Base-by-base conservation (phyloP, 2,113 vertebrate species). In the Nymphicus hollandicus region DNA sequence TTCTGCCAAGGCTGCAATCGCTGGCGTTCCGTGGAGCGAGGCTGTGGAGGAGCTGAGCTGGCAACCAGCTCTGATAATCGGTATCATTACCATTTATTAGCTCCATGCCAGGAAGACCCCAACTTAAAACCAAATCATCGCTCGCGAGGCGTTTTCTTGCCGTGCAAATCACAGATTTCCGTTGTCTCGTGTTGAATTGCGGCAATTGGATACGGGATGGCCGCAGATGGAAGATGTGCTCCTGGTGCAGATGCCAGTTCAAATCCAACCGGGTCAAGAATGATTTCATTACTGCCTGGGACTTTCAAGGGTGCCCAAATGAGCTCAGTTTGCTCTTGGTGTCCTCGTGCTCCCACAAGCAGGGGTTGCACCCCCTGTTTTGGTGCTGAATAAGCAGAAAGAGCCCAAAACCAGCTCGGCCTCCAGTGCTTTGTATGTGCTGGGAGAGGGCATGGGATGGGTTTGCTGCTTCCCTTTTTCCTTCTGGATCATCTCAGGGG, bases 281-380 rank as follows among this genome's bases (percentile, higher is more conserved):
- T 78, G 95, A 89, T 95, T 97, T 95, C 91, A 86, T 94, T 90
- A 86, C 69, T 81, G 89, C 72, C 88, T 87, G 81, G 39, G 91
- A 84, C 88, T 78, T 80, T 70, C 35, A 39, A 61, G 72, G 65
- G 58, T 78, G 81, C 68, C 69, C 43, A 28, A 33, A 46, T 0
- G 2, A 80, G 66, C 88, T 77, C 53, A 1, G 44, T 49, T 95
- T 43, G 80, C 46, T 83, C 43, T 17, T 3, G 10, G 60, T 58
- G 47, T 58, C 33, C 24, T 58, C 0, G 0, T 11, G 70, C 15
- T 41, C 33, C 63, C 1, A 1, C 39, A 16, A 16, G 13, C 19
- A 0, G 22, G 44, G 83, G 41, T 28, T 0, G 1, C 53, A 55
- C 6, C 18, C 33, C 13, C 10, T 8, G 1, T 23, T 41, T 33